Conservation (phyloP, 2,113 vertebrate species). For the Oryzias curvinotus region DNA sequence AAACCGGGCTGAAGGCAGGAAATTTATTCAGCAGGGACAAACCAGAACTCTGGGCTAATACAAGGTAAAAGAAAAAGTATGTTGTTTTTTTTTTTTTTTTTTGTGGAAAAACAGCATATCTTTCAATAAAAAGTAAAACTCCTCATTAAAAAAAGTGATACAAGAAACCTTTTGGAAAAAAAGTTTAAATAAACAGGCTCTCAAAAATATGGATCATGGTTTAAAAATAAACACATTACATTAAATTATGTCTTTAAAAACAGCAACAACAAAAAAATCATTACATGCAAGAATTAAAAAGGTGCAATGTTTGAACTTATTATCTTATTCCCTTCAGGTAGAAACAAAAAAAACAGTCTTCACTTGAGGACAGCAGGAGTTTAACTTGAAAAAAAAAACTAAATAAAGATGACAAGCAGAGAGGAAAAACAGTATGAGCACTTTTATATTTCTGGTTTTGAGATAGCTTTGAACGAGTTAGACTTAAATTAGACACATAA, state of each 20-base stretch:
- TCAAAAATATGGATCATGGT: too few species aligned
- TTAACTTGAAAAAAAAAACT: constrained; percentile 4
- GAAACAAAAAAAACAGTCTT: constrained; percentile 11
- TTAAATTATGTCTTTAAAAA: too few species aligned
- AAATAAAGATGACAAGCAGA: constrained; percentile 15
- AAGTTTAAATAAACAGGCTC: background rate
- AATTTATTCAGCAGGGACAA: constrained; percentile 37
- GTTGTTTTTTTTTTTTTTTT: constrained; percentile 34
- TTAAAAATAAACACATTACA: too few species aligned
- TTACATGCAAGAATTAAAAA: too few species aligned
- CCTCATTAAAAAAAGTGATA: background rate
- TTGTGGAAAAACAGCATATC: background rate
- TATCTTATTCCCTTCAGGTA: constrained; percentile 11
- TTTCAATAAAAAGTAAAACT: constrained; percentile 1
- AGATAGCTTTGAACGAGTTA: too few species aligned
- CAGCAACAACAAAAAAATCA: too few species aligned
- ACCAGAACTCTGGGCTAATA: constrained; percentile 23
- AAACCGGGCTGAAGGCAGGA: constrained; percentile 9
- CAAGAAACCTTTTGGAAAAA: background rate
- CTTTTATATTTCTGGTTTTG: background rate
- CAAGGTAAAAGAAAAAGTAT: constrained; percentile 17
- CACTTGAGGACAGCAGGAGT: constrained; percentile 10
- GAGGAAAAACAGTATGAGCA: background rate
- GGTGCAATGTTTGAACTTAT: background rate
- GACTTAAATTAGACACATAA: too few species aligned